A percentile compares a stretch with the other conserved stretches of the same genome.
These are phyloP conservation scores for Bellardia bayeri DNA, from an alignment of 2,888 invertebrate genomes.

Conservation along the genomic window DNA sequence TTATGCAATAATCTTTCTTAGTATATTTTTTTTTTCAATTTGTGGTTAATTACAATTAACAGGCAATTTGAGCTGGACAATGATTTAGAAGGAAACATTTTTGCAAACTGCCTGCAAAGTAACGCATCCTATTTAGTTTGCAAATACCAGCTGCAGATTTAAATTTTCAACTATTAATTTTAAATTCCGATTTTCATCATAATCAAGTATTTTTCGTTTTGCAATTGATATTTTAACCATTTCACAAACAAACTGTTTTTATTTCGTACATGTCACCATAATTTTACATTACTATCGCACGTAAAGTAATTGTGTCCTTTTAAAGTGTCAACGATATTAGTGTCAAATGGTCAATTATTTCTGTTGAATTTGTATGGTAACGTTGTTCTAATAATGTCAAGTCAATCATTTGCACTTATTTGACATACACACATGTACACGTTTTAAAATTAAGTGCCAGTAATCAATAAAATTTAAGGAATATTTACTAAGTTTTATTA, in stretches of 20 bases:
- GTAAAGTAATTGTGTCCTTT: constrained; percentile 23
- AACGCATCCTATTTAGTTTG: no score
- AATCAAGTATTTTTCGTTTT: not conserved
- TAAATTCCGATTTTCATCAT: not conserved
- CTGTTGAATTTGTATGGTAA: constrained; percentile 3
- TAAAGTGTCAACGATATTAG: constrained; percentile 14
- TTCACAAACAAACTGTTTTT: not conserved
- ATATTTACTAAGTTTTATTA: not conserved
- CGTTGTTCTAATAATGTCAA: constrained; percentile 16
- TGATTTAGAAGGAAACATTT: no score
- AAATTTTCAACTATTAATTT: no score
- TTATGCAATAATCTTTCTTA: no score
- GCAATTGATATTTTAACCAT: not conserved
- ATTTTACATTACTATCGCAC: not conserved
- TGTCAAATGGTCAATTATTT: constrained; percentile 22
- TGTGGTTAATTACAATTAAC: no score
- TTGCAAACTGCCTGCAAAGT: no score
- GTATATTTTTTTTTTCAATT: no score
- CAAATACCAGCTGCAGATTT: no score
- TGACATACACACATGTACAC: not conserved
- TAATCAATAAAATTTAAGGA: constrained; percentile 10
- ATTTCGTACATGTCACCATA: not conserved
- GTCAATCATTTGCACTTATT: constrained; percentile 29
- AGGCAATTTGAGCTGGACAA: no score
- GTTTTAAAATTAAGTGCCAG: not conserved